phyloP scores from a whole-genome alignment of 2,113 vertebrate genomes.

The Microcebus griseorufus region DNA sequence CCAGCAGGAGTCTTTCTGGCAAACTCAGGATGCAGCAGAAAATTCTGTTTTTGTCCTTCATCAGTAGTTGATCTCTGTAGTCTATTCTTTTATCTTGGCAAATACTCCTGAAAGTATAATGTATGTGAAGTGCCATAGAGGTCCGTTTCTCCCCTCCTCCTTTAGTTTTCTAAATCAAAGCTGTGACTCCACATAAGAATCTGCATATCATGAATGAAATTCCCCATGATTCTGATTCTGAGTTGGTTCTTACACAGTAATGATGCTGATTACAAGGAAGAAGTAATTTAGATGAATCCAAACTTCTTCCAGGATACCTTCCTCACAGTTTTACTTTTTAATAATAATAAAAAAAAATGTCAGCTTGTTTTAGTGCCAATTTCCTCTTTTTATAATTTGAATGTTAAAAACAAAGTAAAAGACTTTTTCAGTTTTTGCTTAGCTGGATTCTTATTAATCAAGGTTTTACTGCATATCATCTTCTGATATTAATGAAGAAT shows the following conservation, averaged over 20 bases:
- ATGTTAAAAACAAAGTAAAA: background rate
- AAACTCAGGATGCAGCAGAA: fast-evolving
- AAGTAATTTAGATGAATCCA: background rate
- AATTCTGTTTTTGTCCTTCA: background rate
- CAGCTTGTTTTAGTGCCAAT: background rate
- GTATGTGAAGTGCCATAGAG: background rate
- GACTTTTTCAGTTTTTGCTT: background rate
- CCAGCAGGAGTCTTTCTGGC: background rate
- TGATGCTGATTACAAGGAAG: background rate
- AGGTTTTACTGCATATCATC: background rate
- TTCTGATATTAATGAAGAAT: background rate
- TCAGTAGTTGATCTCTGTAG: background rate
- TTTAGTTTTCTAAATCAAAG: background rate
- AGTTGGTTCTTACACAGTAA: background rate
- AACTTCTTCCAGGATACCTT: background rate
- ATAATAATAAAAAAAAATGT: background rate
- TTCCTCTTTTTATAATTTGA: background rate
- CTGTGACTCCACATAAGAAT: background rate
- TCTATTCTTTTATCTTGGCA: background rate
- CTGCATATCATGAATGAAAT: background rate
- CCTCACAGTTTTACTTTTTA: background rate
- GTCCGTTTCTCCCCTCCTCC: background rate
- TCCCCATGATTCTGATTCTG: background rate
- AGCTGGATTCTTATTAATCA: background rate
- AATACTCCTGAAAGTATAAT: background rate